Evolutionary conservation across 2,113 vertebrate species (phyloP), one percentile per base, ranked within the genome.

Genomic region (Boulengeromyrus knoepffleri): DNA sequence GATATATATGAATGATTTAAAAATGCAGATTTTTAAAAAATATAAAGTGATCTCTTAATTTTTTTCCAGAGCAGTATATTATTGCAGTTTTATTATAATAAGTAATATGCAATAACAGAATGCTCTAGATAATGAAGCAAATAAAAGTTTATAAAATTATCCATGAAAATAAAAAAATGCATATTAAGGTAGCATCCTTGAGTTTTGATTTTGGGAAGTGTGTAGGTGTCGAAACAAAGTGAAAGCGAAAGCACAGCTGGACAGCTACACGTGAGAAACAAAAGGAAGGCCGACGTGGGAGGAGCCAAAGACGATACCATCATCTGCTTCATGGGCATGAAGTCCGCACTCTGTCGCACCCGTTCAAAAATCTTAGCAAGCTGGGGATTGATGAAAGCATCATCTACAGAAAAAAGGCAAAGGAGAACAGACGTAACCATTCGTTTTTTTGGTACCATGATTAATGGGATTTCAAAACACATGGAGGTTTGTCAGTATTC

Each of bases 261-360:
- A 70, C 62, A 12, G 62, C 13, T 10, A 2, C 0, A 1, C 31
- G 5, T 2, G 85, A 56, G 2, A 36, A 13, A 19, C 3, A 21
- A 19, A 36, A 8, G 8, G 15, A 12, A 87, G 50, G 12, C 3
- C 3, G n/a, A 15, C 0, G 31, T 31, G 31, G 19, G 36, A 6
- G 31, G 36, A 80, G 0, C 0, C 15, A 42, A 70, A 31, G 74
- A 42, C 15, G 42, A 3, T 92, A 99, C 98, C 93, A 88, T 97
- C 97, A 99, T 97, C 92, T 99, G 98, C 50, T 98, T 98, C 91
- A 98, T 95, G 0, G 98, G 98, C 98, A 99, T 99, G 95, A 99
- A 99, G 93, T 99, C 98, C 0, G 98, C 98, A 0, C 98, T 99
- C 95, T 99, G 98, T n/a, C 98, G 94, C 3, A 99, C 98, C 0